Percentiles rank a stretch among this genome's conserved stretches.
Evolutionary conservation across 2,113 vertebrate genomes (phyloP).

Genomic region (Physeter macrocephalus): DNA sequence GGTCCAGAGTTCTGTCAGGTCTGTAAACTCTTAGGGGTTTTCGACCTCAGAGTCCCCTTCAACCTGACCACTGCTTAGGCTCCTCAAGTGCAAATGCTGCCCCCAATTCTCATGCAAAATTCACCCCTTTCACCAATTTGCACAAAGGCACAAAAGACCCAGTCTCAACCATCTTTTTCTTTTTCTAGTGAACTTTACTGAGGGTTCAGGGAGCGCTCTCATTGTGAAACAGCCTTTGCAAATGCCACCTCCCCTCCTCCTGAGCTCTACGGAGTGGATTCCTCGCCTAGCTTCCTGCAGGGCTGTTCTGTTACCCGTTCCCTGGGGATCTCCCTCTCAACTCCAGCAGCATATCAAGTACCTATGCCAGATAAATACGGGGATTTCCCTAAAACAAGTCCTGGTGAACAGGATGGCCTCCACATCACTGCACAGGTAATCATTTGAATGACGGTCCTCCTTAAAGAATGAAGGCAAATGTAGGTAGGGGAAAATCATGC

Average conservation of each 20-base stretch:
- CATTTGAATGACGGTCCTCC: background rate
- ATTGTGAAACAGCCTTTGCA: background rate
- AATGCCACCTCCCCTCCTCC: background rate
- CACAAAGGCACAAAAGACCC: background rate
- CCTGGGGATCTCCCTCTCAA: background rate
- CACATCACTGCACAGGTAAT: background rate
- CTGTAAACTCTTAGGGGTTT: background rate
- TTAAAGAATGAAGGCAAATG: background rate
- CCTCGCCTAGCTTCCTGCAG: background rate
- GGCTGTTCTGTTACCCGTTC: background rate
- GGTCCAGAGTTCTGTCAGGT: background rate
- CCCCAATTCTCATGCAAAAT: background rate
- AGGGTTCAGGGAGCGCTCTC: background rate
- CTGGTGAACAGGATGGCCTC: background rate
- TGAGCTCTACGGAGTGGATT: background rate
- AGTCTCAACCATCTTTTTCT: background rate
- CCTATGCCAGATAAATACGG: background rate
- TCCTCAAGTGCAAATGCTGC: background rate
- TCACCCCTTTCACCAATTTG: background rate
- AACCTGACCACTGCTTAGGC: background rate
- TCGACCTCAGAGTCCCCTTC: background rate
- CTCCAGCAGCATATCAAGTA: background rate
- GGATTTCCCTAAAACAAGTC: background rate
- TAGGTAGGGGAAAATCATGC: background rate
- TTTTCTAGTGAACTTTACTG: background rate